Percentiles rank a stretch among this genome's conserved stretches.
Conservation (phyloP, 1,140 invertebrate species). For the Thaumatotibia leucotreta region DNA sequence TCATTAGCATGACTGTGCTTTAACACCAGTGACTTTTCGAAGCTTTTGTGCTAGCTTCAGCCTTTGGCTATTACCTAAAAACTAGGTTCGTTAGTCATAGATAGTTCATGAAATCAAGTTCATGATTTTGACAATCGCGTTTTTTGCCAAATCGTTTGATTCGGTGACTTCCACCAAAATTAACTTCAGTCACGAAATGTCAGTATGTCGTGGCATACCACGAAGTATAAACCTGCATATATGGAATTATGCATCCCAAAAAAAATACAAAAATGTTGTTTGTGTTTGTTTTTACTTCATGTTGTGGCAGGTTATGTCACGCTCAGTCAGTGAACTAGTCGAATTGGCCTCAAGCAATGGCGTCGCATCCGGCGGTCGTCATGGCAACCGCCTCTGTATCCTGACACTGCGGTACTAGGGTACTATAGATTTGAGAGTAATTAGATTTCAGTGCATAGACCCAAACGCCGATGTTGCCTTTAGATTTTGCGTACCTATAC, state of each 20-base stretch:
- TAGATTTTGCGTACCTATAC: not conserved
- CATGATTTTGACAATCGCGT: no score
- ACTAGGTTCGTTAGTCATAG: no score
- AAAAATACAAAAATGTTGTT: no score
- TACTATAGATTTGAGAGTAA: not conserved
- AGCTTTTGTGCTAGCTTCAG: no score
- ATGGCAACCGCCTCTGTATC: conserved; percentile 45
- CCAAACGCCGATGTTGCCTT: not conserved
- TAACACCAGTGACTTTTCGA: no score
- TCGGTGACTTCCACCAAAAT: not conserved
- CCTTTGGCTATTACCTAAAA: no score
- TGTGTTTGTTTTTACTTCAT: no score
- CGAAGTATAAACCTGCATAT: no score
- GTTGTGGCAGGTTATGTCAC: not conserved
- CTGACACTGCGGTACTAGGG: conserved; percentile 25
- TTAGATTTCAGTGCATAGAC: not conserved
- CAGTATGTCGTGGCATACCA: not conserved
- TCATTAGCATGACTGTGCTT: no score
- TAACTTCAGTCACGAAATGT: not conserved
- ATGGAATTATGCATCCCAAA: no score
- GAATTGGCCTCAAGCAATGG: conserved; percentile 31
- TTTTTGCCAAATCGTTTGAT: no score
- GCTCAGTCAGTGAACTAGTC: not conserved
- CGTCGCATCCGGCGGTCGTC: conserved; percentile 56
- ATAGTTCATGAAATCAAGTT: no score